These are phyloP conservation scores for Periplaneta americana DNA, from an alignment of 1,140 invertebrate species.

Conservation along the genomic window DNA sequence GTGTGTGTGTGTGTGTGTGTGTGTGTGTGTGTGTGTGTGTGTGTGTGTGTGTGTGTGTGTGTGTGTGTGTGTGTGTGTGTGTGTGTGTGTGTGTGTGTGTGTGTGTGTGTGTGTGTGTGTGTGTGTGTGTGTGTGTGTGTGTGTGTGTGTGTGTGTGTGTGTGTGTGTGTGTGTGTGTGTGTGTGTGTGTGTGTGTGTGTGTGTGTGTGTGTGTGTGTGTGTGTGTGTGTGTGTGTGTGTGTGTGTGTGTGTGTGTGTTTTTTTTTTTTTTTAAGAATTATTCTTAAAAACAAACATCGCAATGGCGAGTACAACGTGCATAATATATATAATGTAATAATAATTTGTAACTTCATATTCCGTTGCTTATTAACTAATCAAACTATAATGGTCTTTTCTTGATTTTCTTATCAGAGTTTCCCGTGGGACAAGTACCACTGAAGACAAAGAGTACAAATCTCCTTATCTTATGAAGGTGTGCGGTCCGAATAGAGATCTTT, in stretches of 20 bases:
- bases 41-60: neutral
- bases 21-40: neutral
- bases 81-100: neutral
- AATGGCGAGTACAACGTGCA: neutral
- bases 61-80: neutral
- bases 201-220: slow-evolving; percentile 15
- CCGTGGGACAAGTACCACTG: slow-evolving; percentile 40
- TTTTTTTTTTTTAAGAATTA: neutral
- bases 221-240: slow-evolving; percentile 12
- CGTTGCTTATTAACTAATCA: neutral
- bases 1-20: neutral
- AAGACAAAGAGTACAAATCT: slow-evolving; percentile 45
- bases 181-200: slow-evolving; percentile 17
- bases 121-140: slow-evolving; percentile 16
- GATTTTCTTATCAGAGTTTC: slow-evolving; percentile 33
- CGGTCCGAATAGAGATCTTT: slow-evolving; percentile 52
- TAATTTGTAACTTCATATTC: no score
- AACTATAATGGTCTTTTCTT: neutral
- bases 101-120: neutral
- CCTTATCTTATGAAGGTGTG: slow-evolving; percentile 44
- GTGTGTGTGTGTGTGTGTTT: no score
- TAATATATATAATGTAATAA: no score
- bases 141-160: slow-evolving; percentile 18
- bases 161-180: slow-evolving; percentile 16
- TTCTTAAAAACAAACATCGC: neutral